These are phyloP conservation scores for Megalurothrips usitatus DNA, from an alignment of 2,888 invertebrate species.

Conservation along the genomic window DNA sequence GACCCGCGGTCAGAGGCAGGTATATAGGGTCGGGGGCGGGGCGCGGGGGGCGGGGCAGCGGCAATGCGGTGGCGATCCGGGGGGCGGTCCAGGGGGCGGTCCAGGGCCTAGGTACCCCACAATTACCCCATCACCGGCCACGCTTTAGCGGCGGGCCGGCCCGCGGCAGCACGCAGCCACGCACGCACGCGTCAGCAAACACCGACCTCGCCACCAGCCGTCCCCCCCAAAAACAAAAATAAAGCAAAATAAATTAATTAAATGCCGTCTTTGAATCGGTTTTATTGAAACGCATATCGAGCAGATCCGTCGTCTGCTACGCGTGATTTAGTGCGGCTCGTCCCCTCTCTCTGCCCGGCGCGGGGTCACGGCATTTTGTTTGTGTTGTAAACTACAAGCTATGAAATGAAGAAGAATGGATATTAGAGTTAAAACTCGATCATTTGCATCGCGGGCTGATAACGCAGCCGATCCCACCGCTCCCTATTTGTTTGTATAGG, in stretches of 20 bases:
- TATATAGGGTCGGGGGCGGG: not conserved
- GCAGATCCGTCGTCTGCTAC: no score
- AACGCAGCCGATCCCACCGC: not conserved
- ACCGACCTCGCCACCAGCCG: no score
- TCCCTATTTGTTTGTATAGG: not conserved
- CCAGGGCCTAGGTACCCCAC: not conserved
- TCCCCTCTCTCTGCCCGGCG: not conserved
- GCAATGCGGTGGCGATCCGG: not conserved
- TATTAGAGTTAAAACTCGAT: constrained; percentile 1
- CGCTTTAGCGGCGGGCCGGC: not conserved
- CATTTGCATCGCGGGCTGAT: constrained; percentile 10
- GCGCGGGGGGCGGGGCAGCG: not conserved
- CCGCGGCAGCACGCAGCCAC: not conserved
- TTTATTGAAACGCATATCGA: not conserved
- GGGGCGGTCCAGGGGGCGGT: constrained; percentile 1
- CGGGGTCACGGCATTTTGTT: not conserved
- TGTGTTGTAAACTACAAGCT: not conserved
- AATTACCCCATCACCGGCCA: constrained; percentile 19
- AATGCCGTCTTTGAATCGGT: not conserved
- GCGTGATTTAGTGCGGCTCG: no score
- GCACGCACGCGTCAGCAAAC: no score
- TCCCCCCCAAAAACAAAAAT: no score
- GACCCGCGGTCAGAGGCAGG: not conserved
- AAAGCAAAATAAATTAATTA: no score
- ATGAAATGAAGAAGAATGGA: not conserved